These are phyloP conservation scores for Eupithecia subfuscata DNA, from an alignment of 2,888 invertebrate genomes.

Conservation along the genomic window DNA sequence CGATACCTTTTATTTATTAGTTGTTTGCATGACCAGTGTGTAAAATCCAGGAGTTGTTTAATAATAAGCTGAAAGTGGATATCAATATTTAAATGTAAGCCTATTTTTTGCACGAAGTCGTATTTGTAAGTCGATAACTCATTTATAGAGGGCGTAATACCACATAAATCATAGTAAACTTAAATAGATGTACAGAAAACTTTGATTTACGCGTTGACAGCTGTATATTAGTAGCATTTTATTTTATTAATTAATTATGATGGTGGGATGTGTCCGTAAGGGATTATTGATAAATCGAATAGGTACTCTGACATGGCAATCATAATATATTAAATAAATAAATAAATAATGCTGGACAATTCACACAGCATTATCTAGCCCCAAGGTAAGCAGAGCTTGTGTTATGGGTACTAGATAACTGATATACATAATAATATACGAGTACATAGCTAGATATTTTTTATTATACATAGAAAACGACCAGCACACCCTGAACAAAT, in stretches of 20 bases:
- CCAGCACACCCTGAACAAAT: too few relatives aligned
- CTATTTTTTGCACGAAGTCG: conserved; percentile 1
- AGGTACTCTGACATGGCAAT: conserved; percentile 20
- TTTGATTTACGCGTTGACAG: conserved; percentile 38
- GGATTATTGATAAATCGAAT: conserved; percentile 36
- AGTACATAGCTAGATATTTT: too few relatives aligned
- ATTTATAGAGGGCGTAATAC: conserved; percentile 26
- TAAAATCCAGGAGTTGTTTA: neutral
- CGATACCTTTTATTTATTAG: neutral
- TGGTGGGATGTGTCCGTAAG: conserved; percentile 33
- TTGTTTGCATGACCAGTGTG: neutral
- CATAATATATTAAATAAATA: too few relatives aligned
- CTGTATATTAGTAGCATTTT: conserved; percentile 35
- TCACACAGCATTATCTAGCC: too few relatives aligned
- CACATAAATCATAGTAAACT: conserved; percentile 31
- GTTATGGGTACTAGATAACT: too few relatives aligned
- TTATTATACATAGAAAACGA: too few relatives aligned
- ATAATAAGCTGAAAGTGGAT: neutral
- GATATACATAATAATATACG: too few relatives aligned
- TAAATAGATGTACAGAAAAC: conserved; percentile 24
- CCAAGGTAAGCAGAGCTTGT: too few relatives aligned
- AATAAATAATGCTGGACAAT: too few relatives aligned
- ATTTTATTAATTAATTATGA: conserved; percentile 40
- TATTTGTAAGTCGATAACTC: conserved; percentile 5
- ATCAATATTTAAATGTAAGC: conserved; percentile 7